phyloP scores from a whole-genome alignment of 30 jellyfish, hydroid and myxozoan genomes.

The Sanderia malayensis region DNA sequence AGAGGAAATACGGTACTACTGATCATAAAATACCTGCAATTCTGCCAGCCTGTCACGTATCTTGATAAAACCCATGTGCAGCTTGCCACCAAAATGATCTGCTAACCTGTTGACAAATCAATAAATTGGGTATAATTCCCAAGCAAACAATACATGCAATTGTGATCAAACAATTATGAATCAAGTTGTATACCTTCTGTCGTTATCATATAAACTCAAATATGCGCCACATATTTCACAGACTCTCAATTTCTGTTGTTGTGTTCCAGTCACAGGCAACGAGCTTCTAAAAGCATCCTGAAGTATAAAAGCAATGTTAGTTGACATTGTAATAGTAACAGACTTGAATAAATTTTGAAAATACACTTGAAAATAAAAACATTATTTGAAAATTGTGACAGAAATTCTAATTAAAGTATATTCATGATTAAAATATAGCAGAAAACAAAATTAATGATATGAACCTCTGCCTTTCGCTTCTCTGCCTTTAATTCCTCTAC shows the following conservation, averaged over 20 bases:
- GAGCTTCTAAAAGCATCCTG: constrained; percentile 86
- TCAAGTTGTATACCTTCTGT: constrained; percentile 68
- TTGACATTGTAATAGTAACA: too few relatives aligned
- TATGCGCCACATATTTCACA: constrained; percentile 99
- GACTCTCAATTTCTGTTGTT: constrained; percentile 95
- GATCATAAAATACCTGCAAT: constrained; percentile 83
- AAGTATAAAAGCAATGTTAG: too few relatives aligned
- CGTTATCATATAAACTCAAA: constrained; percentile 94
- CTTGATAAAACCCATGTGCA: constrained; percentile 97
- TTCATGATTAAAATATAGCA: too few relatives aligned
- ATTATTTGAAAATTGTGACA: too few relatives aligned
- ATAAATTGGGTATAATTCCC: neutral
- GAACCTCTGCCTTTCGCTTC: constrained; percentile 97
- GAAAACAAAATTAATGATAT: too few relatives aligned
- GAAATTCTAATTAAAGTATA: too few relatives aligned
- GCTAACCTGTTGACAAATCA: constrained; percentile 69
- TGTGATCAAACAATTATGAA: neutral
- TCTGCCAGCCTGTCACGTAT: constrained; percentile 88
- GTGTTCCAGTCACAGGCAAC: constrained; percentile 92
- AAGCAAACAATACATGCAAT: neutral
- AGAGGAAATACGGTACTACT: neutral
- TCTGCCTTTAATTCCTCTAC: constrained; percentile 87
- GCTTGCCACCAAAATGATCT: constrained; percentile 98
- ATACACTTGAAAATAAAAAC: too few relatives aligned
- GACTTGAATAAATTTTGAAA: too few relatives aligned